Evolutionary conservation across 2,797 vertebrate genomes (phyloP).

Genomic region (Pseudotriccus pelzelni): DNA sequence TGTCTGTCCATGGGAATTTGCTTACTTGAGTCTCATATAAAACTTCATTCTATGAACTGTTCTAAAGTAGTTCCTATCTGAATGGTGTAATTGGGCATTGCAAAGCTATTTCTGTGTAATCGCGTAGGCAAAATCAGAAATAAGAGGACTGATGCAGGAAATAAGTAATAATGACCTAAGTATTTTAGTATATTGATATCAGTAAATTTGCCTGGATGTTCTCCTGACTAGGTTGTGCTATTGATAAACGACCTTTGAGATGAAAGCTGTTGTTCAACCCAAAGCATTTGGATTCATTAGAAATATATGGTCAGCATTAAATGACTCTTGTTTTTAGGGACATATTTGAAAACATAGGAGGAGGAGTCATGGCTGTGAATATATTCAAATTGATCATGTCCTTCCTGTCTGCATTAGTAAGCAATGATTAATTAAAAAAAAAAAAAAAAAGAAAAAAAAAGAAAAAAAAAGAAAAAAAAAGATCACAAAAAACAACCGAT

Average conservation of each 20-base stretch:
- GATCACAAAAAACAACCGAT: too few relatives aligned
- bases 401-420: neutral
- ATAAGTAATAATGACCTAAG: neutral
- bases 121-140: neutral
- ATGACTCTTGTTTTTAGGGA: neutral
- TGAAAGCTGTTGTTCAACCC: neutral
- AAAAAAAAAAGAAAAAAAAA: neutral
- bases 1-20: neutral
- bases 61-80: neutral
- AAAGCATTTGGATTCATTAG: neutral
- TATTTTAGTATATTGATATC: neutral
- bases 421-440: neutral
- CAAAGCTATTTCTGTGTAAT: neutral
- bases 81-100: neutral
- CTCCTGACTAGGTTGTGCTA: neutral
- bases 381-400: neutral
- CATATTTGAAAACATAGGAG: neutral
- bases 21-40: neutral
- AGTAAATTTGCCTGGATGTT: neutral
- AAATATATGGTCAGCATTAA: neutral
- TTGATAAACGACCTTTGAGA: neutral
- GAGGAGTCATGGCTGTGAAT: neutral
- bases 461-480: neutral
- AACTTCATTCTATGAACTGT: neutral
- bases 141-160: neutral